phyloP scores from a whole-genome alignment of 2,797 vertebrate genomes.

The Acanthurus tractus region DNA sequence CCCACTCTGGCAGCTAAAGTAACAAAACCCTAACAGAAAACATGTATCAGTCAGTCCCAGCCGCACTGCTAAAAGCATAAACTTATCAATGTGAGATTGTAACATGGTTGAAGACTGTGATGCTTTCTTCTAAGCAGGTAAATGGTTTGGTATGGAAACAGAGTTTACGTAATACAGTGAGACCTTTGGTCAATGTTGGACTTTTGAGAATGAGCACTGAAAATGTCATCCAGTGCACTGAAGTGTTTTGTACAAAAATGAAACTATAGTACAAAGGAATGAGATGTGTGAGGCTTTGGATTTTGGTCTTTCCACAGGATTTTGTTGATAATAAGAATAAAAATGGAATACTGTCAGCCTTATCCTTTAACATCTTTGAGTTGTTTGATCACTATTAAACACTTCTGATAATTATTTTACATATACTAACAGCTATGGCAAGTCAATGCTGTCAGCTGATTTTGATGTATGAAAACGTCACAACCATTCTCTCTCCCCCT shows the following conservation, averaged over 20 bases:
- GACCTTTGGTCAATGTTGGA: neutral
- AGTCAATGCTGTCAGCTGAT: conserved; percentile 73
- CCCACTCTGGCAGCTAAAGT: neutral
- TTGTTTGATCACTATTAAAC: conserved; percentile 6
- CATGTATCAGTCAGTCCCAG: neutral
- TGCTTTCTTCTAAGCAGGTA: neutral
- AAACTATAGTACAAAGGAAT: too few species aligned
- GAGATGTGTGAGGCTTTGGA: too few species aligned
- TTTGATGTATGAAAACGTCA: conserved; percentile 69
- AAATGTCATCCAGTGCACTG: neutral
- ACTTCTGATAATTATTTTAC: conserved; percentile 35
- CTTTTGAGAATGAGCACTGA: neutral
- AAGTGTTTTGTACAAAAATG: neutral
- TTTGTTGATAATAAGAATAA: neutral
- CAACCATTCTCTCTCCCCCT: conserved; percentile 42
- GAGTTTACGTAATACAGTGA: neutral
- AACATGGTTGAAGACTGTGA: neutral
- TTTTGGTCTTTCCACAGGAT: neutral
- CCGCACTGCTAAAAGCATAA: neutral
- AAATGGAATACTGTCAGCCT: neutral
- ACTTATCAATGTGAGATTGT: neutral
- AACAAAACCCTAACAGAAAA: neutral
- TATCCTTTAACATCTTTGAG: conserved; percentile 18
- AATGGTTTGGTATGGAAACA: neutral
- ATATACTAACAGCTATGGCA: conserved; percentile 63